phyloP scores from a whole-genome alignment of 2,113 vertebrate species.

The Stigmatopora nigra region DNA sequence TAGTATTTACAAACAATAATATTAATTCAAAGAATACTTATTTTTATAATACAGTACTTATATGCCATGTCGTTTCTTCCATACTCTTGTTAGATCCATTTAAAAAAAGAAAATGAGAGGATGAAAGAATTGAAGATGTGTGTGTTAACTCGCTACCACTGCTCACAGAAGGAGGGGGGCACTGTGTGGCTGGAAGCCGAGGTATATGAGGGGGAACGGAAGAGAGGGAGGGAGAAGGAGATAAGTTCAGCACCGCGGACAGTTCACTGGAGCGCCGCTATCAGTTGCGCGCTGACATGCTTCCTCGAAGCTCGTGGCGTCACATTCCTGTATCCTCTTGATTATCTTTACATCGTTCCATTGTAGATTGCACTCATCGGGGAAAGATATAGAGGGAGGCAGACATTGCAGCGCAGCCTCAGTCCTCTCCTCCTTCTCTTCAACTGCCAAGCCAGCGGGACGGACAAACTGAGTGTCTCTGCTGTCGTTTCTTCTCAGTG shows the following conservation, averaged over 20 bases:
- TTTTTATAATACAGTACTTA: too few relatives aligned
- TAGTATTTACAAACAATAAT: not conserved
- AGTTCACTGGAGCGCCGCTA: slow-evolving; percentile 35
- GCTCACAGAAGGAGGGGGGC: slow-evolving; percentile 45
- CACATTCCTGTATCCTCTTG: not conserved
- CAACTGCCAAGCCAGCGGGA: slow-evolving; percentile 40
- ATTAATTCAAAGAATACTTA: too few relatives aligned
- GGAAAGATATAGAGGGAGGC: slow-evolving; percentile 9
- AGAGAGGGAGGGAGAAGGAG: slow-evolving; percentile 21
- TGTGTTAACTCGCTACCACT: slow-evolving; percentile 30
- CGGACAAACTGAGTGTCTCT: slow-evolving; percentile 33
- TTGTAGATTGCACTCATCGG: slow-evolving; percentile 23
- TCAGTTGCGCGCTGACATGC: slow-evolving; percentile 29
- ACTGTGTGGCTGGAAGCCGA: slow-evolving; percentile 47
- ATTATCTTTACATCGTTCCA: slow-evolving; percentile 58
- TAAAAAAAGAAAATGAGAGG: not conserved
- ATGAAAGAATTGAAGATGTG: not conserved
- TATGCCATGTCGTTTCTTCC: not conserved
- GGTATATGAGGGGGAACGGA: slow-evolving; percentile 3
- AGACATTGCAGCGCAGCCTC: slow-evolving; percentile 32
- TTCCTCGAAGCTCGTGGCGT: slow-evolving; percentile 9
- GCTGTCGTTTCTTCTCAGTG: slow-evolving; percentile 23
- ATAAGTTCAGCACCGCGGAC: slow-evolving; percentile 59
- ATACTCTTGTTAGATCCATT: not conserved
- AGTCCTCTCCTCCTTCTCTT: slow-evolving; percentile 46